These are phyloP conservation scores for Cyaniris semiargus DNA, from an alignment of 2,888 invertebrate genomes.

Conservation along the genomic window DNA sequence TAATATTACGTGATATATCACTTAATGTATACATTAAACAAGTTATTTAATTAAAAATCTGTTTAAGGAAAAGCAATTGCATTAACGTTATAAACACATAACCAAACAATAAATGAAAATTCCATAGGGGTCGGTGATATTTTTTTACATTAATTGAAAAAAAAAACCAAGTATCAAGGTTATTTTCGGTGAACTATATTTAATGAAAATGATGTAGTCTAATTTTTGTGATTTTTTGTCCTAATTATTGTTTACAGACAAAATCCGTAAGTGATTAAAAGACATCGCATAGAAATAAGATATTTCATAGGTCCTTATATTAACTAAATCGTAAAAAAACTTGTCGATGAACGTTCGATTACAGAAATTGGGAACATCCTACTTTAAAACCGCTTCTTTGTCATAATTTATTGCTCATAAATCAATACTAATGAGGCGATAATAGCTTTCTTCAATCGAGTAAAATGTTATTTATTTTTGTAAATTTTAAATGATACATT, in stretches of 20 bases:
- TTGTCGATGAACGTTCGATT: not conserved
- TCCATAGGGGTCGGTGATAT: too few species aligned
- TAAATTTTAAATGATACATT: not conserved
- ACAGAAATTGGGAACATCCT: constrained; percentile 6
- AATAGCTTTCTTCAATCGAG: not conserved
- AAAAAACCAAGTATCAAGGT: not conserved
- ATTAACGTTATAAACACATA: too few species aligned
- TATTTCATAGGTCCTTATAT: not conserved
- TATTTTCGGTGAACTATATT: not conserved
- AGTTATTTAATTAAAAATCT: not conserved
- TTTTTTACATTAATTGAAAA: not conserved
- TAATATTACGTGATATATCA: not conserved
- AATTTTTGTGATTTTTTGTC: not conserved
- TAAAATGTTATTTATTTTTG: not conserved
- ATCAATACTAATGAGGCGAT: constrained; percentile 11
- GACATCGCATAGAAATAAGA: not conserved
- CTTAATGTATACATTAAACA: not conserved
- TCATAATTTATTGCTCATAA: constrained; percentile 9
- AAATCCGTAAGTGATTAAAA: too few species aligned
- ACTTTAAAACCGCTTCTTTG: not conserved
- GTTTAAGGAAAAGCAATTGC: too few species aligned
- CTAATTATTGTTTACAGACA: too few species aligned
- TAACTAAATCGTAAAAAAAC: not conserved
- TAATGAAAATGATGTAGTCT: not conserved
- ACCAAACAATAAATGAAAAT: too few species aligned